Conservation (phyloP, 2,888 invertebrate genomes). For the Drosophila austrosaltans region DNA sequence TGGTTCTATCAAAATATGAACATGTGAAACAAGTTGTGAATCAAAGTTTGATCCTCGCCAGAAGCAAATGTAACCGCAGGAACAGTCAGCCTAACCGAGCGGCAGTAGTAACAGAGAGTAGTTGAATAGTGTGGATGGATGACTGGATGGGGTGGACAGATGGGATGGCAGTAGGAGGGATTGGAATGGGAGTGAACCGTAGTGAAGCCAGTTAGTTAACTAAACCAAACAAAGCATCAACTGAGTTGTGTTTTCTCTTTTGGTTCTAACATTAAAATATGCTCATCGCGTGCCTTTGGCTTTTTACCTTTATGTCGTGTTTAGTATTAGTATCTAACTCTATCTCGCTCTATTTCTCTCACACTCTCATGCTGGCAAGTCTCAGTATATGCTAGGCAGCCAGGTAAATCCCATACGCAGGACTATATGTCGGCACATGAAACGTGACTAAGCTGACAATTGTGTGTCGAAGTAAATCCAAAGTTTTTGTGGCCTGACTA, state of each 20-base stretch:
- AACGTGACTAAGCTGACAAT: constrained; percentile 79
- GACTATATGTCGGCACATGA: constrained; percentile 50
- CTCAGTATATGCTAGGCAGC: background rate
- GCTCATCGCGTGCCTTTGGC: constrained; percentile 75
- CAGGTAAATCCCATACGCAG: constrained; percentile 43
- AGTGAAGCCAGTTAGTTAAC: constrained; percentile 26
- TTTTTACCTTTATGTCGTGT: constrained; percentile 76
- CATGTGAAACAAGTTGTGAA: constrained; percentile 52
- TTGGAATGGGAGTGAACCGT: background rate
- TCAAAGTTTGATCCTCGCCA: constrained; percentile 66
- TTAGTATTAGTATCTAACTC: constrained; percentile 62
- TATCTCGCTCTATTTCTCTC: constrained; percentile 9
- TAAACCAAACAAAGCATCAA: constrained; percentile 61
- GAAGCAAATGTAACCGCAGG: constrained; percentile 42
- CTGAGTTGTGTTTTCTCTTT: constrained; percentile 42
- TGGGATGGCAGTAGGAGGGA: background rate
- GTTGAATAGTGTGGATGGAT: constrained; percentile 9
- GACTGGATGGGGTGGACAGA: background rate
- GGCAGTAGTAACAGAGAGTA: constrained; percentile 43
- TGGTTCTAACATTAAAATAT: constrained; percentile 60
- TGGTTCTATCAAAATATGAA: constrained; percentile 49
- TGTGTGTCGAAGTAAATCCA: constrained; percentile 78
- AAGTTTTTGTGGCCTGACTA: constrained; percentile 72
- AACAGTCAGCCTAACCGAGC: background rate
- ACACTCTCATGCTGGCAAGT: background rate